Percentiles rank a stretch among this genome's conserved stretches.
Conservation (phyloP, 2,797 vertebrate species). For the Holocentrus rufus region DNA sequence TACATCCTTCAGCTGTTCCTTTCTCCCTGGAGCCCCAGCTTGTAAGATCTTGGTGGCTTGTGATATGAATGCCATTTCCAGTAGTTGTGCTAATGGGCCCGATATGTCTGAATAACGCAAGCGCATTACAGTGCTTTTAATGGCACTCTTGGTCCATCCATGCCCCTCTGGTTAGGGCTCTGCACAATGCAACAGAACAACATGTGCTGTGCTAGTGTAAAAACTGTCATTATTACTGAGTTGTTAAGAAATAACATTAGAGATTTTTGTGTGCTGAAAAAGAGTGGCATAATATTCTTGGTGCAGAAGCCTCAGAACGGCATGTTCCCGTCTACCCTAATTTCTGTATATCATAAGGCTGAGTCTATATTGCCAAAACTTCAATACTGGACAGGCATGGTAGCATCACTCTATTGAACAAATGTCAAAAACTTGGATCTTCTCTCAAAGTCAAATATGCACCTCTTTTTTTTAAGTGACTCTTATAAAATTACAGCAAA, state of each 20-base stretch:
- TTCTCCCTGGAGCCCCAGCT: constrained; percentile 64
- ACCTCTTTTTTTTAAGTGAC: too few species aligned
- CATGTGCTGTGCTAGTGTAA: constrained; percentile 11
- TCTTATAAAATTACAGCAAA: too few species aligned
- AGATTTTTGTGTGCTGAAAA: constrained; percentile 19
- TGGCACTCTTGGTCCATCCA: constrained; percentile 48
- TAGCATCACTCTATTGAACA: too few species aligned
- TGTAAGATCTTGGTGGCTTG: constrained; percentile 67
- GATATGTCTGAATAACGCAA: constrained; percentile 68
- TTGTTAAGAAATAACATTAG: constrained; percentile 6
- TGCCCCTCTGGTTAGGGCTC: constrained; percentile 47
- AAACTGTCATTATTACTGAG: constrained; percentile 8
- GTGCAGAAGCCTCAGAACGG: too few species aligned
- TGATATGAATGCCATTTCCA: constrained; percentile 67
- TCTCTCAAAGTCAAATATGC: too few species aligned
- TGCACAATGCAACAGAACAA: constrained; percentile 31
- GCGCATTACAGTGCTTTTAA: constrained; percentile 60
- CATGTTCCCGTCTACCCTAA: too few species aligned
- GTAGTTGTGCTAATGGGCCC: constrained; percentile 66
- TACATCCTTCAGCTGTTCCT: constrained; percentile 76
- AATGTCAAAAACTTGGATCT: too few species aligned
- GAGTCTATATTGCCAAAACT: too few species aligned
- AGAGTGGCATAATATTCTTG: background rate
- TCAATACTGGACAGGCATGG: too few species aligned
- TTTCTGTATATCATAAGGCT: too few species aligned